Percentiles rank a stretch among this genome's conserved stretches.
These are phyloP conservation scores for Oedothorax gibbosus DNA, from an alignment of 1,140 invertebrate species.

Conservation along the genomic window DNA sequence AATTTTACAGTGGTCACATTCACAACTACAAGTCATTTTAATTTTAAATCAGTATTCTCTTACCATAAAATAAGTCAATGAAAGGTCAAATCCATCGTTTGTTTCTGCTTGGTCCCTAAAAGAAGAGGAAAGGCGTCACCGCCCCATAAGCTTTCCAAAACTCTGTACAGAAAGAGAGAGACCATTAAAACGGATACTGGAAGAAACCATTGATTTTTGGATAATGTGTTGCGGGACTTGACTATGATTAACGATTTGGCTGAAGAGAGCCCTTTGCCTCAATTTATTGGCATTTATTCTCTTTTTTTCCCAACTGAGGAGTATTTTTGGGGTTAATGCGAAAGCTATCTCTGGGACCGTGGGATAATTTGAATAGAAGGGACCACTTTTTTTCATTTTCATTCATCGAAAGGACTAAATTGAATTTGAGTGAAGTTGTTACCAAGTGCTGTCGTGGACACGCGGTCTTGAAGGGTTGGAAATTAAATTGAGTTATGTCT, in stretches of 20 bases:
- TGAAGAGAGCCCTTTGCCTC: constrained; percentile 5
- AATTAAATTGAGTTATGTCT: no score
- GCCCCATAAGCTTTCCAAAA: constrained; percentile 6
- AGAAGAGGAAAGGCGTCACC: constrained; percentile 13
- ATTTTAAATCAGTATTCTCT: no score
- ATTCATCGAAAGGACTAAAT: no score
- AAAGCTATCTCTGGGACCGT: constrained; percentile 20
- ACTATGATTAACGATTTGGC: constrained; percentile 48
- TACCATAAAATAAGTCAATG: no score
- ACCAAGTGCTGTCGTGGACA: no score
- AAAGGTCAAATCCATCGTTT: no score
- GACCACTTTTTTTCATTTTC: no score
- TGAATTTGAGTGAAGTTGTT: no score
- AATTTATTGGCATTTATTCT: constrained; percentile 38
- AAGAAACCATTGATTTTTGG: constrained; percentile 49
- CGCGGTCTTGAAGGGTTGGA: no score
- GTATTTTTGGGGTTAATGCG: constrained; percentile 19
- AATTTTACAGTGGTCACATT: no score
- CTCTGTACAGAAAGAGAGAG: neutral
- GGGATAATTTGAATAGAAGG: constrained; percentile 6
- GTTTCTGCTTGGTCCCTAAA: no score
- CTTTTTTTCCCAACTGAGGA: neutral
- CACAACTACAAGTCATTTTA: no score
- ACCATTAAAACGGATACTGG: constrained; percentile 40
- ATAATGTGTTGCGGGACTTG: constrained; percentile 39